Conservation (phyloP, 1,140 invertebrate genomes). For the Chlorops oryzae region DNA sequence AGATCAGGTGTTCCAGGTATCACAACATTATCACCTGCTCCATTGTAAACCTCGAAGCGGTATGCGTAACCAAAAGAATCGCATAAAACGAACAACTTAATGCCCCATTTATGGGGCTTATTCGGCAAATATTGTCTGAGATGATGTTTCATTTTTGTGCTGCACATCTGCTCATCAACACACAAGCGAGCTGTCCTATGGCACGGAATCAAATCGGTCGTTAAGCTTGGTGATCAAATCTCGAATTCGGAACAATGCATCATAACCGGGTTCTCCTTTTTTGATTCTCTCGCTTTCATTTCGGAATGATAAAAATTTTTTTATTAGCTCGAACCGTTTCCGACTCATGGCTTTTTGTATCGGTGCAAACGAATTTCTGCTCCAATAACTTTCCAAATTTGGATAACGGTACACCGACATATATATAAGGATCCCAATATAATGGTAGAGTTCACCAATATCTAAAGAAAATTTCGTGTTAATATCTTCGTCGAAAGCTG, state of each 20-base stretch:
- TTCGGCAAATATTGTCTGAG: constrained; percentile 14
- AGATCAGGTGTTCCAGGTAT: constrained; percentile 6
- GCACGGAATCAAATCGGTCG: constrained; percentile 18
- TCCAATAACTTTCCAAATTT: constrained; percentile 18
- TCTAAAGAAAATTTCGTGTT: too few relatives aligned
- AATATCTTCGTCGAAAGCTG: too few relatives aligned
- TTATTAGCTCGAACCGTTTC: constrained; percentile 14
- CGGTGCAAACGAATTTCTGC: constrained; percentile 14
- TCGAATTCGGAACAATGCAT: constrained; percentile 17
- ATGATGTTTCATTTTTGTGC: too few relatives aligned
- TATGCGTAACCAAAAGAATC: too few relatives aligned
- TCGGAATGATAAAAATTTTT: constrained; percentile 14
- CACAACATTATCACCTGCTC: constrained; percentile 18
- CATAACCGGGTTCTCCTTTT: too few relatives aligned
- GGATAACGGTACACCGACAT: too few relatives aligned
- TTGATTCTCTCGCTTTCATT: constrained; percentile 15
- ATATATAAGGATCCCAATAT: too few relatives aligned
- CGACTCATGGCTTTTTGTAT: constrained; percentile 12
- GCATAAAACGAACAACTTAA: constrained; percentile 15
- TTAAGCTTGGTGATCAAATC: constrained; percentile 11
- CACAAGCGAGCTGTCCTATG: constrained; percentile 16
- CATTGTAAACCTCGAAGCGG: constrained; percentile 33
- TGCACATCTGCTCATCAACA: too few relatives aligned
- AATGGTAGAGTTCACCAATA: too few relatives aligned
- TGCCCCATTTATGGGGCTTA: constrained; percentile 19